Conservation (phyloP, 2,113 vertebrate species). For the Calonectris borealis region DNA sequence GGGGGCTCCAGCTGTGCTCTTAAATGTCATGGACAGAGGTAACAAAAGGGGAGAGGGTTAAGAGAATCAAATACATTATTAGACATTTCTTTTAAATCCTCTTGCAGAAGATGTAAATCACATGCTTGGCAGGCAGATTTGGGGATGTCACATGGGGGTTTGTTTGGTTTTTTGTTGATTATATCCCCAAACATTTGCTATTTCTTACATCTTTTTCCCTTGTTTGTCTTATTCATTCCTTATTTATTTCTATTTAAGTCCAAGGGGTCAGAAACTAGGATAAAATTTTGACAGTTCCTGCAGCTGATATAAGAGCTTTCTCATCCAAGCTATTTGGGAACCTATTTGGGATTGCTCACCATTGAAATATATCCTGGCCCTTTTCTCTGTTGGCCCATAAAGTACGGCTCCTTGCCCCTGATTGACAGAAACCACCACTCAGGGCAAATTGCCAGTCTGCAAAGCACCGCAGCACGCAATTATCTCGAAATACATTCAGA, state of each 20-base stretch:
- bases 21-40: slow-evolving; percentile 2
- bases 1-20: neutral
- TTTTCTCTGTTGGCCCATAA: slow-evolving; percentile 13
- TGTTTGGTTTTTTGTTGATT: slow-evolving; percentile 26
- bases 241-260: slow-evolving; percentile 60
- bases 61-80: slow-evolving; percentile 36
- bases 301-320: slow-evolving; percentile 43
- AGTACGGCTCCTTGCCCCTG: neutral
- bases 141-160: slow-evolving; percentile 9
- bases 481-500: neutral
- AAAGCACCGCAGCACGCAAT: neutral
- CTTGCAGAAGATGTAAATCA: slow-evolving; percentile 32
- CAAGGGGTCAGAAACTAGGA: slow-evolving; percentile 38
- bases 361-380: slow-evolving; percentile 17
- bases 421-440: slow-evolving; percentile 26
- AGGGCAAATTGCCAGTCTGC: neutral
- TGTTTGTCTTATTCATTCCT: slow-evolving; percentile 50
- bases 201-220: slow-evolving; percentile 20
- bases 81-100: slow-evolving; percentile 12
- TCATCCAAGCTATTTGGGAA: slow-evolving; percentile 45
- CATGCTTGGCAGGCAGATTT: slow-evolving; percentile 25
- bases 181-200: slow-evolving; percentile 48
- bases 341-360: neutral
- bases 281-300: slow-evolving; percentile 46
- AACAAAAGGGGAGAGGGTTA: slow-evolving; percentile 45